Percentiles rank a stretch among this genome's conserved stretches.
phyloP scores from a whole-genome alignment of 1,140 invertebrate species.

The Arctopsyche grandis region DNA sequence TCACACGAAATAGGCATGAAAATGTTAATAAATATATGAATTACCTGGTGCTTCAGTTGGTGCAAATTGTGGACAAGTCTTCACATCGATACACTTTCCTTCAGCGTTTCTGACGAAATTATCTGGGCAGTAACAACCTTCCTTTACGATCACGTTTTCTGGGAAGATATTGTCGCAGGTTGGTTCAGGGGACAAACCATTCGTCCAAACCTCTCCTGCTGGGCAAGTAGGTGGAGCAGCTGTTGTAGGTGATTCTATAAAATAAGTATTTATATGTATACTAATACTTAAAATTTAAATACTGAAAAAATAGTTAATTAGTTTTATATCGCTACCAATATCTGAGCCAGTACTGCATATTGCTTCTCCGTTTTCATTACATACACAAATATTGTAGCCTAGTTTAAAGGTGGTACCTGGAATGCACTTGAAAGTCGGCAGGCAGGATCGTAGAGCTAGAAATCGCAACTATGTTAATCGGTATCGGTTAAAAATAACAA shows the following conservation, averaged over 20 bases:
- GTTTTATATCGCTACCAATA: too few species aligned
- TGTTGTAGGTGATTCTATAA: neutral
- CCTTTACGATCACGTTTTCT: neutral
- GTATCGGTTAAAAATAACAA: too few species aligned
- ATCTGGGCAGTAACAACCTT: constrained; percentile 19
- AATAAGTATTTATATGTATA: neutral
- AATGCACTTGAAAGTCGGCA: constrained; percentile 54
- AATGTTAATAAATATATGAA: neutral
- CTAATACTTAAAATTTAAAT: neutral
- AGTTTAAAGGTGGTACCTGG: constrained; percentile 59
- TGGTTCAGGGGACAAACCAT: constrained; percentile 15
- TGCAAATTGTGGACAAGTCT: neutral
- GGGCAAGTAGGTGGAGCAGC: constrained; percentile 15
- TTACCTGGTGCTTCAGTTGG: neutral
- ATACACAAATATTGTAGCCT: constrained; percentile 63
- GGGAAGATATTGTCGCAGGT: constrained; percentile 19
- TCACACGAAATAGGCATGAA: too few species aligned
- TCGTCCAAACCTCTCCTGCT: neutral
- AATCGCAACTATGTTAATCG: neutral
- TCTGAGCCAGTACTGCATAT: too few species aligned
- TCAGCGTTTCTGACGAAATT: constrained; percentile 15
- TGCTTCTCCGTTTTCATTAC: constrained; percentile 56
- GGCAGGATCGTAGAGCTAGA: neutral
- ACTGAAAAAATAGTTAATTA: too few species aligned
- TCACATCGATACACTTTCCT: constrained; percentile 12